Percentiles rank a stretch among this genome's conserved stretches.
These are phyloP conservation scores for Eupithecia centaureata DNA, from an alignment of 2,888 invertebrate genomes.

Conservation along the genomic window DNA sequence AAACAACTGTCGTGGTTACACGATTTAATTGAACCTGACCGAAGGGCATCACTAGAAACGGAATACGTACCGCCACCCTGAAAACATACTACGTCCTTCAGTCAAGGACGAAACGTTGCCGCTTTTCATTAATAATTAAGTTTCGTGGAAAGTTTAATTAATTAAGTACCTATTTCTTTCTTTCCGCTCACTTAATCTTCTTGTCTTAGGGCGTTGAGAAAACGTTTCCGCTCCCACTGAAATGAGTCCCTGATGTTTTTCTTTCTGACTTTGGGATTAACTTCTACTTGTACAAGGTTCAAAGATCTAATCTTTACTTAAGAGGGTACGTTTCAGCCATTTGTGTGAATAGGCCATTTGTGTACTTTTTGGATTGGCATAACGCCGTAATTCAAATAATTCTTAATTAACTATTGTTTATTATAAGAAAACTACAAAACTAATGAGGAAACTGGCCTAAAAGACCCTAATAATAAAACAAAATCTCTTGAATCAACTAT, in stretches of 20 bases:
- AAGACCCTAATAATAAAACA: no score
- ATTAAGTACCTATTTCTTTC: slow-evolving; percentile 10
- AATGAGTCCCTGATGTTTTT: neutral
- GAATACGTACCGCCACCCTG: neutral
- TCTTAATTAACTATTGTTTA: no score
- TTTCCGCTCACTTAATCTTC: slow-evolving; percentile 8
- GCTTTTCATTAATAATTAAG: neutral
- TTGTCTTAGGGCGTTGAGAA: slow-evolving; percentile 1
- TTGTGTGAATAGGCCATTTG: no score
- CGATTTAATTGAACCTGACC: neutral
- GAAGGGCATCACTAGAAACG: neutral
- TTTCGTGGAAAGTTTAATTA: slow-evolving; percentile 1
- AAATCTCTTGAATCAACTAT: neutral
- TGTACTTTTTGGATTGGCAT: no score
- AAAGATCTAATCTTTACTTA: no score
- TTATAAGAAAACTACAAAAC: no score
- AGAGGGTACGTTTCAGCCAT: no score
- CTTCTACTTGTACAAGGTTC: neutral
- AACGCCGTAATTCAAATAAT: no score
- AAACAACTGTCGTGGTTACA: neutral
- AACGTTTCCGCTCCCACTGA: neutral
- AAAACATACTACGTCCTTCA: slow-evolving; percentile 2
- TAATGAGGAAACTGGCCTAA: no score
- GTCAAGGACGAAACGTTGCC: slow-evolving; percentile 12
- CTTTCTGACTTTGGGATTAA: neutral